These are phyloP conservation scores for Holocentrus rufus DNA, from an alignment of 2,797 vertebrate genomes.

Conservation along the genomic window DNA sequence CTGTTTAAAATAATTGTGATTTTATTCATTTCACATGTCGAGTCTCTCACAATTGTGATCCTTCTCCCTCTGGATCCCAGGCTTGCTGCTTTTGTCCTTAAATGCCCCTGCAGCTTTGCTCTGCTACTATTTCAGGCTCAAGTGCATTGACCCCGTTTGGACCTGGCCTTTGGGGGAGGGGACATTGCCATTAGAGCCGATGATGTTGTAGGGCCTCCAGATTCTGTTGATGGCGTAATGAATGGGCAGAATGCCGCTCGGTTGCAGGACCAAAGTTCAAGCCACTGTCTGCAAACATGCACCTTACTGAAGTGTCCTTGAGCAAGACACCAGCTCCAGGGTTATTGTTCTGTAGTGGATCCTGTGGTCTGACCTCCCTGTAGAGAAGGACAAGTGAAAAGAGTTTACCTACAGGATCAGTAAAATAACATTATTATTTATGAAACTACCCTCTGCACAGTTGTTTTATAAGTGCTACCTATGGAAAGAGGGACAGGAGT, in stretches of 20 bases:
- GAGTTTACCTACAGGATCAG: background rate
- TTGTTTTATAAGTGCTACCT: slow-evolving; percentile 1
- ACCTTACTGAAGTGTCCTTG: slow-evolving; percentile 9
- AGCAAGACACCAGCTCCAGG: slow-evolving; percentile 7
- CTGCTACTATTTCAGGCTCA: slow-evolving; percentile 36
- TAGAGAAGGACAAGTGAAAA: background rate
- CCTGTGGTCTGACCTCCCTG: background rate
- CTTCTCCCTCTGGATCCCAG: background rate
- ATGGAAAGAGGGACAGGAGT: background rate
- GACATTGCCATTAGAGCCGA: background rate
- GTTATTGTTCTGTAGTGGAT: background rate
- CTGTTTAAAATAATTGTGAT: background rate
- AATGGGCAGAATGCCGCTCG: slow-evolving; percentile 36
- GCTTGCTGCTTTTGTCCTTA: slow-evolving; percentile 36
- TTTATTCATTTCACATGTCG: background rate
- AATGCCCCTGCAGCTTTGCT: slow-evolving; percentile 30
- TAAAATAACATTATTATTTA: background rate
- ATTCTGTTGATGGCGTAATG: slow-evolving; percentile 21
- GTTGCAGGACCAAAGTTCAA: background rate
- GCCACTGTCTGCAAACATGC: slow-evolving; percentile 24
- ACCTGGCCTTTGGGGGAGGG: slow-evolving; percentile 18
- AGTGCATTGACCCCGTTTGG: slow-evolving; percentile 37
- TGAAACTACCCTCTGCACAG: background rate
- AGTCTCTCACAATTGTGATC: background rate
- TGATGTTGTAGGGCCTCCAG: slow-evolving; percentile 3